Evolutionary conservation across 2,113 vertebrate genomes (phyloP).

Genomic region (Paratilapia polleni): DNA sequence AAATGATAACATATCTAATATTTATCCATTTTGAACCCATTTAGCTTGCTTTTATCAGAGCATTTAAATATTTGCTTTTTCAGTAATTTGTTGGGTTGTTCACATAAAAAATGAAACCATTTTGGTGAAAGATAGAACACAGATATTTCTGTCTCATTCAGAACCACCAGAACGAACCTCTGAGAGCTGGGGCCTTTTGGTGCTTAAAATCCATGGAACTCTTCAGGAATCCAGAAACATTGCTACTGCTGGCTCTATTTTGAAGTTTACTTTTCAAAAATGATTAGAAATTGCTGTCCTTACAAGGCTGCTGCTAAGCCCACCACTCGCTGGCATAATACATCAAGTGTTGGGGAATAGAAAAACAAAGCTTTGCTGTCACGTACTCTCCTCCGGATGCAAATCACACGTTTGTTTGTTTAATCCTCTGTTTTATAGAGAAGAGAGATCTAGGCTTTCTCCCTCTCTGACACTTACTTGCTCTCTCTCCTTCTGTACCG

Average conservation of each 20-base stretch:
- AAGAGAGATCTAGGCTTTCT: slow-evolving; percentile 19
- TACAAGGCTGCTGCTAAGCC: background rate
- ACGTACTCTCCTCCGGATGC: slow-evolving; percentile 15
- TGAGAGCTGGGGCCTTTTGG: no score
- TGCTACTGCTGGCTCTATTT: background rate
- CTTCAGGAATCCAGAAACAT: background rate
- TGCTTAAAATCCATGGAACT: background rate
- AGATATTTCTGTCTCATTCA: background rate
- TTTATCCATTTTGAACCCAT: no score
- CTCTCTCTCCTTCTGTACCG: background rate
- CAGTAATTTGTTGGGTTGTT: background rate
- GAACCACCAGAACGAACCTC: background rate
- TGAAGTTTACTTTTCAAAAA: background rate
- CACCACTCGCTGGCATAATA: background rate
- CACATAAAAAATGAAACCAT: background rate
- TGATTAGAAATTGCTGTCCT: background rate
- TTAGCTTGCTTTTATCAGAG: background rate
- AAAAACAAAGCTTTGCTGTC: slow-evolving; percentile 44
- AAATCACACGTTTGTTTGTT: slow-evolving; percentile 45
- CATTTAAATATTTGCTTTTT: background rate
- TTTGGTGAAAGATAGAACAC: background rate
- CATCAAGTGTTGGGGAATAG: background rate
- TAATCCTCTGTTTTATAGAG: slow-evolving; percentile 34
- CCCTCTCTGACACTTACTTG: background rate
- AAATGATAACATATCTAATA: no score